Percentiles rank a stretch among this genome's conserved stretches.
These are phyloP conservation scores for Ancistrus triradiatus DNA, from an alignment of 2,113 vertebrate species.

Conservation along the genomic window DNA sequence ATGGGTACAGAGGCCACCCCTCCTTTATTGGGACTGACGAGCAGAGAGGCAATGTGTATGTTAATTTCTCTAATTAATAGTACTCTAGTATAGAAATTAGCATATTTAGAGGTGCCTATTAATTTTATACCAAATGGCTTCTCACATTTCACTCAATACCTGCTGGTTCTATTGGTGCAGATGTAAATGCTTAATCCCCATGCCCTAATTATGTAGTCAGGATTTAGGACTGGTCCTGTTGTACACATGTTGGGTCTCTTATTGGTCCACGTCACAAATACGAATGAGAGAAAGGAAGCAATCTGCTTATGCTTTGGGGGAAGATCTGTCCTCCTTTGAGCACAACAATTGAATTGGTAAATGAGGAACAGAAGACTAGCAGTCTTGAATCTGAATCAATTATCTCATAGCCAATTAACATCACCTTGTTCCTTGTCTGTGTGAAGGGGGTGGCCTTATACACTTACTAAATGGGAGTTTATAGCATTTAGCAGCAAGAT, in stretches of 20 bases:
- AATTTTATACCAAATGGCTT: too few species aligned
- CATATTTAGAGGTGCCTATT: too few species aligned
- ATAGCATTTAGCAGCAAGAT: constrained; percentile 16
- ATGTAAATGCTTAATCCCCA: too few species aligned
- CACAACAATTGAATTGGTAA: constrained; percentile 22
- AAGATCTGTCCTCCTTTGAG: not conserved
- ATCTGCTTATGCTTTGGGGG: constrained; percentile 14
- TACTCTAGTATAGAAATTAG: too few species aligned
- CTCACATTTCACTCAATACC: too few species aligned
- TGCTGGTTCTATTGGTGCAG: too few species aligned
- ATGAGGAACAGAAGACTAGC: constrained; percentile 38
- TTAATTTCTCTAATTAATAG: too few species aligned
- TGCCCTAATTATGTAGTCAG: not conserved
- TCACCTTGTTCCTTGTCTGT: constrained; percentile 39
- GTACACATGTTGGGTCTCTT: not conserved
- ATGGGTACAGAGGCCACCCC: too few species aligned
- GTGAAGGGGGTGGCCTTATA: constrained; percentile 49
- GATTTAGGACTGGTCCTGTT: not conserved
- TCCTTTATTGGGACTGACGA: too few species aligned
- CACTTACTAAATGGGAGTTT: constrained; percentile 46
- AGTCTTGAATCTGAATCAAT: constrained; percentile 42
- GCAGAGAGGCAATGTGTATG: too few species aligned
- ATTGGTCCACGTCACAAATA: not conserved
- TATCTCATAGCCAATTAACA: constrained; percentile 39
- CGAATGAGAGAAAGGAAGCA: not conserved